These are phyloP conservation scores for Pagrus major DNA, from an alignment of 2,113 vertebrate genomes.

Conservation along the genomic window DNA sequence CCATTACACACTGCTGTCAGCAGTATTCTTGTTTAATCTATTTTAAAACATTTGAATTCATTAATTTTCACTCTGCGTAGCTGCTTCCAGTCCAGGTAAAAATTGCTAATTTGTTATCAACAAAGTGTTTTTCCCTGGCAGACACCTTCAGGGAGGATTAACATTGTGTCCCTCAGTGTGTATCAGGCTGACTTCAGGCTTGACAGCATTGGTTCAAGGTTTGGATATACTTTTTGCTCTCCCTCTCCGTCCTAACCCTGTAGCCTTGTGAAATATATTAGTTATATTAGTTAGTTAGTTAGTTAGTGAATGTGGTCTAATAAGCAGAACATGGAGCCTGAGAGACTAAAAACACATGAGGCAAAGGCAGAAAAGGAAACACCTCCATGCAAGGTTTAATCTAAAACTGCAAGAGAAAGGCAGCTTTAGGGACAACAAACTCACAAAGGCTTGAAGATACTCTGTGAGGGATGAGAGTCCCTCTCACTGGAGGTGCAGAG, in stretches of 20 bases:
- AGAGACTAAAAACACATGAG: not conserved
- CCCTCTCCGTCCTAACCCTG: not conserved
- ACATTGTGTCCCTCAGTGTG: conserved; percentile 24
- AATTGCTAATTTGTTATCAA: not conserved
- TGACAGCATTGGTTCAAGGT: conserved; percentile 63
- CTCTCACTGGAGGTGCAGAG: conserved; percentile 48
- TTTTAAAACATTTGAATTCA: too few species aligned
- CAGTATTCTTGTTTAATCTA: not conserved
- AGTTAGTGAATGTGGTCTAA: not conserved
- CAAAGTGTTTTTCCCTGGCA: not conserved
- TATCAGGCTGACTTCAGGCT: not conserved
- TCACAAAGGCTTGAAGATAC: not conserved
- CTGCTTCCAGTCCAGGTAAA: not conserved
- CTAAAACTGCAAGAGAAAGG: not conserved
- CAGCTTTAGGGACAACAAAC: not conserved
- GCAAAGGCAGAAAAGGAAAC: conserved; percentile 1
- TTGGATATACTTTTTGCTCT: conserved; percentile 20
- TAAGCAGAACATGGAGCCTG: not conserved
- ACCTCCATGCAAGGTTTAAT: not conserved
- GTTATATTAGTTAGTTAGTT: too few species aligned
- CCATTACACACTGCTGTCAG: conserved; percentile 10
- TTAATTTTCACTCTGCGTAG: not conserved
- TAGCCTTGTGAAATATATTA: conserved; percentile 12
- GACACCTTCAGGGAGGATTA: conserved; percentile 12
- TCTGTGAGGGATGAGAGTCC: conserved; percentile 3